A percentile compares a stretch with the other conserved stretches of the same genome.
Evolutionary conservation across 2,888 invertebrate genomes (phyloP).

Genomic region (Mongoloraphidia duomilia): DNA sequence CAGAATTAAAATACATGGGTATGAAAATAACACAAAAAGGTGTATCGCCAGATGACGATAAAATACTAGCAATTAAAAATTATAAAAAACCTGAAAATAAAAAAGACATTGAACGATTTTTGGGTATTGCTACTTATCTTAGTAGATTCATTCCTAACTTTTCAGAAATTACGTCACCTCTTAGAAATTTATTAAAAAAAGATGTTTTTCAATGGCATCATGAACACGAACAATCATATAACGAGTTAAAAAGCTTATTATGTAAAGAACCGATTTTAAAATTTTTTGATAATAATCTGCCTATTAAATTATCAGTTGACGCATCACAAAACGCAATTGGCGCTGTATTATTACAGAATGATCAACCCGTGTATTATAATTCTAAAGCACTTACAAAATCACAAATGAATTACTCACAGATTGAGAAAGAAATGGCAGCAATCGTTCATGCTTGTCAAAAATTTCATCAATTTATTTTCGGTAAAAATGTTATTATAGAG

Average conservation of each 20-base stretch:
- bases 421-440: slow-evolving; percentile 11
- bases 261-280: slow-evolving; percentile 8
- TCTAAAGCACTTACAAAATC: slow-evolving; percentile 9
- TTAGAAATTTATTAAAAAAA: slow-evolving; percentile 13
- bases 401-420: slow-evolving; percentile 4
- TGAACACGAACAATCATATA: slow-evolving; percentile 12
- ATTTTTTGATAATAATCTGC: slow-evolving; percentile 8
- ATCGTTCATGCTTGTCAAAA: slow-evolving; percentile 11
- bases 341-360: slow-evolving; percentile 12
- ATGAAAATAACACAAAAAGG: slow-evolving; percentile 6
- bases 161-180: slow-evolving; percentile 14
- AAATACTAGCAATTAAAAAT: slow-evolving; percentile 14
- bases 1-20: slow-evolving; percentile 7
- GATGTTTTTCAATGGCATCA: slow-evolving; percentile 12
- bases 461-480: slow-evolving; percentile 14
- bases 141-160: slow-evolving; percentile 16
- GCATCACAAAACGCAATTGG: slow-evolving; percentile 13
- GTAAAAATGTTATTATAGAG: slow-evolving; percentile 10
- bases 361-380: slow-evolving; percentile 13
- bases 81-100: slow-evolving; percentile 12
- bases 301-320: slow-evolving; percentile 12
- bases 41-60: not conserved
- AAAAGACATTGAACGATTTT: slow-evolving; percentile 13
- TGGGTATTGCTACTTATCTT: slow-evolving; percentile 16
- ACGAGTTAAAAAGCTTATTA: slow-evolving; percentile 14